Evolutionary conservation across 2,888 invertebrate genomes (phyloP).

Genomic region (Nymphalis c-album): DNA sequence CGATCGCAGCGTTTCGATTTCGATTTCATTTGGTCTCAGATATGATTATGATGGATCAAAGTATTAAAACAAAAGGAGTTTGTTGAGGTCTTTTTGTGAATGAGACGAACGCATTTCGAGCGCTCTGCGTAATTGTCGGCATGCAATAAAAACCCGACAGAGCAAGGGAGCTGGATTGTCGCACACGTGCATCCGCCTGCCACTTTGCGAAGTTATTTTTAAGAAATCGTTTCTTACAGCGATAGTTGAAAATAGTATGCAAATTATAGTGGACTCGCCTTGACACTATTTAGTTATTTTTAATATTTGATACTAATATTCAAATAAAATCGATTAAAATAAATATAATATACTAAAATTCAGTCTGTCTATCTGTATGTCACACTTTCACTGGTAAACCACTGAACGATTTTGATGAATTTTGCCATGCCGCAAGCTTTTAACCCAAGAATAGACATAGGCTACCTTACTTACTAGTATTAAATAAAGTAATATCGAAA

Average conservation of each 20-base stretch:
- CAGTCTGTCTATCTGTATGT: too few relatives aligned
- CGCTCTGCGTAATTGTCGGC: constrained; percentile 44
- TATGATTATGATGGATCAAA: constrained; percentile 30
- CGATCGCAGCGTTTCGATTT: constrained; percentile 35
- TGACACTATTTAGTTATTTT: constrained; percentile 1
- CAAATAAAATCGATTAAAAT: neutral
- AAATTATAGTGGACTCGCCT: neutral
- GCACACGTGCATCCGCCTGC: constrained; percentile 79
- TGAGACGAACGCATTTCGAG: constrained; percentile 43
- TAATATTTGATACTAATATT: neutral
- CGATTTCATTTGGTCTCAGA: constrained; percentile 24
- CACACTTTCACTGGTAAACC: too few relatives aligned
- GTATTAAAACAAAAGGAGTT: constrained; percentile 39
- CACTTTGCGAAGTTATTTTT: constrained; percentile 74
- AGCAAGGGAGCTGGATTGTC: constrained; percentile 55
- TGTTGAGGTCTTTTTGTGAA: constrained; percentile 45
- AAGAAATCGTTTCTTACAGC: constrained; percentile 41
- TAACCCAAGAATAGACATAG: too few relatives aligned
- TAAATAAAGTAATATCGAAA: too few relatives aligned
- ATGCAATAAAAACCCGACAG: constrained; percentile 66
- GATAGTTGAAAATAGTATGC: constrained; percentile 25
- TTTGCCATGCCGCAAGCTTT: too few relatives aligned
- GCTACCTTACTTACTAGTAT: too few relatives aligned
- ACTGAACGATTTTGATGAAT: too few relatives aligned
- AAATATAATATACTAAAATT: too few relatives aligned